Percentiles rank a stretch among this genome's conserved stretches.
Evolutionary conservation across 2,888 invertebrate genomes (phyloP).

Genomic region (Microplitis deprimator): DNA sequence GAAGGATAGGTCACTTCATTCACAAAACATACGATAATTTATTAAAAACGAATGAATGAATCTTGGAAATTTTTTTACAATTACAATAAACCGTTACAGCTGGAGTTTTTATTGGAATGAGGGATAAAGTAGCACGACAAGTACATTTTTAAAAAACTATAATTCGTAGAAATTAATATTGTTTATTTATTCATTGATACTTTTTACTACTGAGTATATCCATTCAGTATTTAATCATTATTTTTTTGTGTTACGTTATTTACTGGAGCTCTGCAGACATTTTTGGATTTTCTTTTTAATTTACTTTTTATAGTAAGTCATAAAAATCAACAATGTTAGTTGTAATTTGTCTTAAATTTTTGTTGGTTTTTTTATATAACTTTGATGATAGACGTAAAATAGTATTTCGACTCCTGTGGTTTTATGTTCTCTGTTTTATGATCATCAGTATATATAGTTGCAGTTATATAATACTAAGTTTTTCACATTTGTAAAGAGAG

Average conservation of each 20-base stretch:
- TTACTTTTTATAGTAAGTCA: not conserved
- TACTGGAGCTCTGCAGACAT: not conserved
- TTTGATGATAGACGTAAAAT: slow-evolving; percentile 12
- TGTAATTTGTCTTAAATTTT: not conserved
- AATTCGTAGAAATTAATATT: not conserved
- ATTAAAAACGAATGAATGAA: slow-evolving; percentile 28
- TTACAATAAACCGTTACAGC: slow-evolving; percentile 2
- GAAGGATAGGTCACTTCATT: slow-evolving; percentile 44
- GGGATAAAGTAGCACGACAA: not conserved
- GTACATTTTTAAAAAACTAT: not conserved
- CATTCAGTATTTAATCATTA: not conserved
- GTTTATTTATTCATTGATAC: not conserved
- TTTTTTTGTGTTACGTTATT: not conserved
- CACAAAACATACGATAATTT: slow-evolving; percentile 7
- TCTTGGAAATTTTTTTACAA: slow-evolving; percentile 12
- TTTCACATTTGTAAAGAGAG: not conserved
- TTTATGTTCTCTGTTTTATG: slow-evolving; percentile 18
- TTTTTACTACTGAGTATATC: not conserved
- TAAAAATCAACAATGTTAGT: not conserved
- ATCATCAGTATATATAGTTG: not conserved
- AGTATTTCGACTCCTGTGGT: not conserved
- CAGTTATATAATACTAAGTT: not conserved
- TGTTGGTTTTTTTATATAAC: not conserved
- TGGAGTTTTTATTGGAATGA: slow-evolving; percentile 9
- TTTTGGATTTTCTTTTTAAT: not conserved